Evolutionary conservation across 2,797 vertebrate genomes (phyloP).

Genomic region (Danionella dracula): DNA sequence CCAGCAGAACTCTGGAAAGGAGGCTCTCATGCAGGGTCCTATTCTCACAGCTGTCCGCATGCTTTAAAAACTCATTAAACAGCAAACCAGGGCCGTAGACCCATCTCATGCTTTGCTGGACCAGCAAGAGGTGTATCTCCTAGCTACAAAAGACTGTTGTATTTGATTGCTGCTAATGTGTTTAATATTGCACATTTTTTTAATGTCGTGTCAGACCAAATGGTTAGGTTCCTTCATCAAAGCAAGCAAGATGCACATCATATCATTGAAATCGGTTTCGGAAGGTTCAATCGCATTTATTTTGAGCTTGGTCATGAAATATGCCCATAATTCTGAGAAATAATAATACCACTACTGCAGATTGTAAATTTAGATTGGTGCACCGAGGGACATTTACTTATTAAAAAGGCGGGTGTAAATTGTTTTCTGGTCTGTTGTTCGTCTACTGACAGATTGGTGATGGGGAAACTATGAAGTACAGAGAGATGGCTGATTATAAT

Average conservation of each 20-base stretch:
- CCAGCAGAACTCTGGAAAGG: slow-evolving; percentile 14
- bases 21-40: slow-evolving; percentile 31
- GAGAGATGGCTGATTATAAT: slow-evolving; percentile 44
- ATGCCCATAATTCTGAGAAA: slow-evolving; percentile 20
- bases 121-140: neutral
- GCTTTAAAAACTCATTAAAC: slow-evolving; percentile 41
- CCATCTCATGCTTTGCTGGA: neutral
- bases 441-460: slow-evolving; percentile 37
- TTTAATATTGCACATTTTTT: slow-evolving; percentile 9
- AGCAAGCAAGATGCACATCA: neutral
- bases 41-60: slow-evolving; percentile 14
- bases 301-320: slow-evolving; percentile 25
- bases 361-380: slow-evolving; percentile 39
- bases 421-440: slow-evolving; percentile 39
- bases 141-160: neutral
- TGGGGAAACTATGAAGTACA: slow-evolving; percentile 25
- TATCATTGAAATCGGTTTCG: slow-evolving; percentile 24
- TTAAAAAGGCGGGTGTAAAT: slow-evolving; percentile 41
- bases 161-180: slow-evolving; percentile 17
- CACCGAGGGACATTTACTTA: slow-evolving; percentile 37
- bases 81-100: slow-evolving; percentile 9
- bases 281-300: slow-evolving; percentile 31
- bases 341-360: slow-evolving; percentile 17
- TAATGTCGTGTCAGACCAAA: neutral
- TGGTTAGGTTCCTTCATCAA: neutral